phyloP scores from a whole-genome alignment of 2,888 invertebrate species.

The Lamellibrachia satsuma region DNA sequence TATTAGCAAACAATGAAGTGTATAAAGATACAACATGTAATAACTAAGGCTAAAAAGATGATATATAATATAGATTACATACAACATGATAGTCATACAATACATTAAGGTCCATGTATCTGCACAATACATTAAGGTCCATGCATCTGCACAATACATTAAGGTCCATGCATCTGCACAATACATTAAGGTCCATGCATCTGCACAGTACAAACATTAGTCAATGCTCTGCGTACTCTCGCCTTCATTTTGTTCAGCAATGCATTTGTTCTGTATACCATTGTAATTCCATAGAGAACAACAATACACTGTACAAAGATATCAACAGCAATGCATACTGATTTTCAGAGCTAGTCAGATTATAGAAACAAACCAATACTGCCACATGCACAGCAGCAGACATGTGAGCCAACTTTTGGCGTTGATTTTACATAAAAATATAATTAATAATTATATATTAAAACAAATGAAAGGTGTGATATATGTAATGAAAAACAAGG shows the following conservation, averaged over 20 bases:
- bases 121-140: too few relatives aligned
- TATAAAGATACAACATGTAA: background rate
- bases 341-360: too few relatives aligned
- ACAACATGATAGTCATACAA: background rate
- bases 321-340: background rate
- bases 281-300: background rate
- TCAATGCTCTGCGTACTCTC: background rate
- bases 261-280: background rate
- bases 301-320: background rate
- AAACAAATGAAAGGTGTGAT: too few relatives aligned
- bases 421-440: too few relatives aligned
- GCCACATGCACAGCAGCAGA: too few relatives aligned
- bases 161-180: background rate
- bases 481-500: background rate
- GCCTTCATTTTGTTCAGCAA: background rate
- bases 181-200: too few relatives aligned
- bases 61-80: background rate
- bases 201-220: background rate
- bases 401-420: too few relatives aligned
- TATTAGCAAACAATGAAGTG: background rate
- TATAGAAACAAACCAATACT: too few relatives aligned
- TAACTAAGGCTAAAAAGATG: background rate
- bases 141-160: background rate
- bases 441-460: too few relatives aligned
- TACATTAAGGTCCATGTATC: background rate